A percentile compares a stretch with the other conserved stretches of the same genome.
Conservation (phyloP, 1,140 invertebrate species). For the Heliconius eleuchia region DNA sequence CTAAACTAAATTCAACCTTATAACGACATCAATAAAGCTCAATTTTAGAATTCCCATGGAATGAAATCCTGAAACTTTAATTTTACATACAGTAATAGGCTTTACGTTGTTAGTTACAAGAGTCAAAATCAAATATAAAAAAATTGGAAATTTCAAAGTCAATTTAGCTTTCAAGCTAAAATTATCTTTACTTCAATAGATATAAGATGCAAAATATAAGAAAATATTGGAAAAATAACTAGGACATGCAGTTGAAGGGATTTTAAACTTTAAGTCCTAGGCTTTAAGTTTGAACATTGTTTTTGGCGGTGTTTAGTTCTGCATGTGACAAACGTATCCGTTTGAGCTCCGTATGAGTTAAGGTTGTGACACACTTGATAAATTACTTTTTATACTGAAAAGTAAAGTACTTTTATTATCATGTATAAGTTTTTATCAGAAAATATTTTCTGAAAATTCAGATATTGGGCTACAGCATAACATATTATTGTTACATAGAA, state of each 20-base stretch:
- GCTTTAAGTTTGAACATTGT: neutral
- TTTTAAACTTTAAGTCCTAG: neutral
- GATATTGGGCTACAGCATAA: no score
- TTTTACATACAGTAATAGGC: conserved; percentile 8
- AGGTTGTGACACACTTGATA: conserved; percentile 19
- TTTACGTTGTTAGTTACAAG: neutral
- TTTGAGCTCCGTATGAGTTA: conserved; percentile 17
- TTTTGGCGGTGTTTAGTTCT: neutral
- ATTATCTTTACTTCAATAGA: neutral
- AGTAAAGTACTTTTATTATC: neutral
- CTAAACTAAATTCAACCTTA: neutral
- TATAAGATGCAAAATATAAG: neutral
- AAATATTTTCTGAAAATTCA: no score
- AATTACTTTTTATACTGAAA: neutral
- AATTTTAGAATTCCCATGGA: neutral
- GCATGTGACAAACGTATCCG: conserved; percentile 37
- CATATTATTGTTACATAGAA: no score
- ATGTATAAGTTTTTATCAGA: no score
- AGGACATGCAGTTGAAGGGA: neutral
- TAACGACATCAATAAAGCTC: neutral
- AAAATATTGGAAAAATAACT: neutral
- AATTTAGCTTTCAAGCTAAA: neutral
- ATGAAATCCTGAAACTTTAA: neutral
- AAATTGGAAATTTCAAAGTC: neutral
- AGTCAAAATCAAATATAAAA: conserved; percentile 10